These are phyloP conservation scores for Sylvicola cinctus DNA, from an alignment of 2,888 invertebrate species.

Conservation along the genomic window DNA sequence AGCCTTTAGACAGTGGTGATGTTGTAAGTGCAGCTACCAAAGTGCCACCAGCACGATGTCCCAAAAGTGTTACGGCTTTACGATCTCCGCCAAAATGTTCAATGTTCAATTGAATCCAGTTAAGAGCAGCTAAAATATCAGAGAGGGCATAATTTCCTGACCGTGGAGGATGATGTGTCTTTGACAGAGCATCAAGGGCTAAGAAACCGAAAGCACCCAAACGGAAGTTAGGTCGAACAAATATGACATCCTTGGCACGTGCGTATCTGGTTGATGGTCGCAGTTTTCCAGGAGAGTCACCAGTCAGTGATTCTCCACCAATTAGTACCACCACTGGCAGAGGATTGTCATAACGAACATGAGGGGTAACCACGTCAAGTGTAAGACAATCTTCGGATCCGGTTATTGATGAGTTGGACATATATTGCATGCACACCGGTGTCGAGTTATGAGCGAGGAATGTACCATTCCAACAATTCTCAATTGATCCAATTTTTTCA, in stretches of 20 bases:
- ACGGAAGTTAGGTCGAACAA: slow-evolving; percentile 73
- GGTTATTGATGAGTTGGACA: slow-evolving; percentile 39
- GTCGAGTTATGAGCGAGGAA: slow-evolving; percentile 43
- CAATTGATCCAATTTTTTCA: slow-evolving; percentile 39
- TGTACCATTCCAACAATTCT: slow-evolving; percentile 63
- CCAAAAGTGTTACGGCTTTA: slow-evolving; percentile 56
- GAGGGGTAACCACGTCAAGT: slow-evolving; percentile 63
- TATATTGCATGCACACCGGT: slow-evolving; percentile 46
- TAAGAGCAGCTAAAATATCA: slow-evolving; percentile 53
- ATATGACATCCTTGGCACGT: slow-evolving; percentile 57
- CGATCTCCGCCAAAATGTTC: slow-evolving; percentile 68
- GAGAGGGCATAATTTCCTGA: slow-evolving; percentile 76
- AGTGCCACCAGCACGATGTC: slow-evolving; percentile 71
- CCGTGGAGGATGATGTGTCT: slow-evolving; percentile 45
- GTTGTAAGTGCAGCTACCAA: slow-evolving; percentile 52
- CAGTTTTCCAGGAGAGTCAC: slow-evolving; percentile 48
- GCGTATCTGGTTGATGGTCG: slow-evolving; percentile 60
- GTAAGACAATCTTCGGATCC: slow-evolving; percentile 68
- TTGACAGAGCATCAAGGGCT: slow-evolving; percentile 46
- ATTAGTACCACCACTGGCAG: slow-evolving; percentile 67
- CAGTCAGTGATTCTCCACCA: slow-evolving; percentile 57
- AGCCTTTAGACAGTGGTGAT: slow-evolving; percentile 33
- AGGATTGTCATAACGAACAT: slow-evolving; percentile 55
- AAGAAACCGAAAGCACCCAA: slow-evolving; percentile 63
- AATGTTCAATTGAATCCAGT: slow-evolving; percentile 67